Conservation (phyloP, 2,797 vertebrate species). For the Chelonia mydas region DNA sequence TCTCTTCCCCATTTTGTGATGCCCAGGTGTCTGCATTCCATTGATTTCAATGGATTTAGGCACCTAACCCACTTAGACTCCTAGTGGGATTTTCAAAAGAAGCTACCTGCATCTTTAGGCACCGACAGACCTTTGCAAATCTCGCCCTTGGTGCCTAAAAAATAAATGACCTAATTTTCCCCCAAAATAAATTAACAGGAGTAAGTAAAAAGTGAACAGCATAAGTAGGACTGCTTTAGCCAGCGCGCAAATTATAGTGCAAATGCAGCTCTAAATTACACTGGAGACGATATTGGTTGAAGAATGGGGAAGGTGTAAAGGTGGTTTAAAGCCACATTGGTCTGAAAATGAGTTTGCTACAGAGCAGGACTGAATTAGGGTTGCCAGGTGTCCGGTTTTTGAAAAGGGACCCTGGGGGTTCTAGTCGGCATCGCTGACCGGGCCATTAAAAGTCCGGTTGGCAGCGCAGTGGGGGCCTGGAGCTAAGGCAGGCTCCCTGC, state of each 20-base stretch:
- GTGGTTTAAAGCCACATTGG: not conserved
- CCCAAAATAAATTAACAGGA: not conserved
- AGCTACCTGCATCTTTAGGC: not conserved
- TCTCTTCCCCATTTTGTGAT: too few species aligned
- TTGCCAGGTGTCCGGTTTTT: too few species aligned
- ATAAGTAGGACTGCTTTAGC: not conserved
- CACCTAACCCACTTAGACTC: not conserved
- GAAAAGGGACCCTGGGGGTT: too few species aligned
- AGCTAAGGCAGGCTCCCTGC: too few species aligned
- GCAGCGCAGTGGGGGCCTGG: too few species aligned
- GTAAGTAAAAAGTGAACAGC: not conserved
- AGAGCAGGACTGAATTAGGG: not conserved
- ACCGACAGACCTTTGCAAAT: not conserved
- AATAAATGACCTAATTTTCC: not conserved
- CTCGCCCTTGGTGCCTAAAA: not conserved
- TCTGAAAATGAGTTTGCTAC: accelerated
- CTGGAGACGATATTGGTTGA: not conserved
- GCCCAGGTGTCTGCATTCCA: not conserved
- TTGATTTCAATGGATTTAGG: not conserved
- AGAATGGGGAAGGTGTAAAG: not conserved
- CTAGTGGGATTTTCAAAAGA: not conserved
- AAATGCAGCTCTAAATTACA: not conserved
- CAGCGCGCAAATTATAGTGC: not conserved
- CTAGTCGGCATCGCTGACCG: too few species aligned
- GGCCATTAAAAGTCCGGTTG: too few species aligned